phyloP scores from a whole-genome alignment of 2,113 vertebrate species.

The Erythrolamprus reginae region DNA sequence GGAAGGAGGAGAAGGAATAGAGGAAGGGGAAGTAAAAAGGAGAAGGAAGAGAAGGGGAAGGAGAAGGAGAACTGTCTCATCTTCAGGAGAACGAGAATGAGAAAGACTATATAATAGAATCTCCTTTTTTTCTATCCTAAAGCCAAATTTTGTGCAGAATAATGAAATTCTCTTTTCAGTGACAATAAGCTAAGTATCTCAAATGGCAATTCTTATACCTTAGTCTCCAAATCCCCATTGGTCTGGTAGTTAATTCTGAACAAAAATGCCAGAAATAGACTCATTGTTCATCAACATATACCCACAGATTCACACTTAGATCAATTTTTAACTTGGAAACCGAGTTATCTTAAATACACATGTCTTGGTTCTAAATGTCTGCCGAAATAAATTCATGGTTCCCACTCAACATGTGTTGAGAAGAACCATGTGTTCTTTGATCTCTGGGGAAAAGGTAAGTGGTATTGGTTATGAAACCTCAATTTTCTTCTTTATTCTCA shows the following conservation, averaged over 20 bases:
- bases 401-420: conserved; percentile 20
- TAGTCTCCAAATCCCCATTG: background rate
- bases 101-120: background rate
- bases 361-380: background rate
- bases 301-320: background rate
- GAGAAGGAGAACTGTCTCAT: background rate
- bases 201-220: conserved; percentile 2
- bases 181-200: background rate
- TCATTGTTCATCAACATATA: background rate
- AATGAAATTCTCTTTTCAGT: background rate
- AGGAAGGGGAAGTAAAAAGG: too few species aligned
- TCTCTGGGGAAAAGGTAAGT: background rate
- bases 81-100: background rate
- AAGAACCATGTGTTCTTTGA: conserved; percentile 26
- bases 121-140: background rate
- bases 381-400: conserved; percentile 20
- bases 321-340: background rate
- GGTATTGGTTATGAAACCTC: conserved; percentile 9
- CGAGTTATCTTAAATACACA: conserved; percentile 11
- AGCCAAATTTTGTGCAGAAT: conserved; percentile 3
- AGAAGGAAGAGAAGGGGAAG: background rate
- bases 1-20: too few species aligned
- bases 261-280: conserved; percentile 3
- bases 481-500: background rate
- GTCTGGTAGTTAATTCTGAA: conserved; percentile 23